A percentile compares a stretch with the other conserved stretches of the same genome.
These are phyloP conservation scores for Pangasius mekongensis DNA, from an alignment of 2,797 vertebrate species.

Conservation along the genomic window DNA sequence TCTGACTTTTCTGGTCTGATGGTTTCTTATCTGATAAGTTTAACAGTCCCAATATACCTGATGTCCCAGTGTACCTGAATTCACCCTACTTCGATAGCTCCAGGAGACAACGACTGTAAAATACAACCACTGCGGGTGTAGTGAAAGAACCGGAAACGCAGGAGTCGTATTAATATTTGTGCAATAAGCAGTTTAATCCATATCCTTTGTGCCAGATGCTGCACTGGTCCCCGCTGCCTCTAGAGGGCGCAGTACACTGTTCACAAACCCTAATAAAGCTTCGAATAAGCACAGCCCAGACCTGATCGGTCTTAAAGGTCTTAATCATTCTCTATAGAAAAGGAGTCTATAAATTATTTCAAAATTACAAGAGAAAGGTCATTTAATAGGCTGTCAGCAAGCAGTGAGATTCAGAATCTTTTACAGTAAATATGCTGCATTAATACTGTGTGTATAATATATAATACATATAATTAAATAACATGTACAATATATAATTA, in stretches of 20 bases:
- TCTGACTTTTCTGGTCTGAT: too few species aligned
- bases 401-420: background rate
- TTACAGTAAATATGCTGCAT: background rate
- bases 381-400: too few species aligned
- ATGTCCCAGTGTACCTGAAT: background rate
- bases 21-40: background rate
- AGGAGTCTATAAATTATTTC: background rate
- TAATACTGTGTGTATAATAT: background rate
- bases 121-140: background rate
- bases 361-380: background rate
- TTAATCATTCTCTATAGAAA: background rate
- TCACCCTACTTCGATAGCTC: too few species aligned
- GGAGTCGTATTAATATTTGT: background rate
- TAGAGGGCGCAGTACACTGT: conserved; percentile 14
- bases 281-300: background rate
- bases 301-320: background rate
- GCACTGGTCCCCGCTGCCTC: background rate
- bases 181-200: background rate
- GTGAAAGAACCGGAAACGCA: background rate
- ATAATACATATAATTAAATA: too few species aligned
- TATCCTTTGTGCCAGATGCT: conserved; percentile 5
- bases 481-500: background rate
- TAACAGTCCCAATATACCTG: background rate
- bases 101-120: background rate
- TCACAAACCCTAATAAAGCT: background rate